phyloP scores from a whole-genome alignment of 2,797 vertebrate species.

The Pseudochirops cupreus region DNA sequence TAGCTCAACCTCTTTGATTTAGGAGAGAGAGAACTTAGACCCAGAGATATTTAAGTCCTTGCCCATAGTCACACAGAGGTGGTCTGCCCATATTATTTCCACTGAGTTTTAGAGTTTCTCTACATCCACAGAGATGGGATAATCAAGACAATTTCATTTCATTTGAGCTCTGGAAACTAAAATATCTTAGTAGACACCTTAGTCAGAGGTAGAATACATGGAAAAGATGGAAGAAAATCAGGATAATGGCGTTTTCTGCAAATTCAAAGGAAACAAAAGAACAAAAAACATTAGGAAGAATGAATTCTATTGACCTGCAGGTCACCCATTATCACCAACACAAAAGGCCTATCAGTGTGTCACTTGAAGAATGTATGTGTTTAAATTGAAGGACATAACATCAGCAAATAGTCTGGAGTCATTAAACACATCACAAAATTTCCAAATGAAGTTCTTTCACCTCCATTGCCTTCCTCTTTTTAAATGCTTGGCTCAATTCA shows the following conservation, averaged over 20 bases:
- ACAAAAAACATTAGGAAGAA: background rate
- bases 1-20: background rate
- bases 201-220: background rate
- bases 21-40: background rate
- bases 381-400: background rate
- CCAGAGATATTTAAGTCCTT: background rate
- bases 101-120: constrained; percentile 11
- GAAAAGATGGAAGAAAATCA: constrained; percentile 3
- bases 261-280: constrained; percentile 10
- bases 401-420: background rate
- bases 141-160: constrained; percentile 23
- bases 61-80: background rate
- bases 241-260: background rate
- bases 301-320: background rate
- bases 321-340: background rate
- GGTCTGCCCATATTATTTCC: background rate
- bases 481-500: background rate
- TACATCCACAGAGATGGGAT: constrained; percentile 6
- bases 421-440: background rate
- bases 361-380: background rate
- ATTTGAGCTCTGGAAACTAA: background rate
- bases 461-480: background rate
- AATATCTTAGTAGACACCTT: background rate
- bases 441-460: background rate
- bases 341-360: background rate